A percentile compares a stretch with the other conserved stretches of the same genome.
Evolutionary conservation across 1,140 invertebrate species (phyloP).

Genomic region (Diabrotica undecimpunctata): DNA sequence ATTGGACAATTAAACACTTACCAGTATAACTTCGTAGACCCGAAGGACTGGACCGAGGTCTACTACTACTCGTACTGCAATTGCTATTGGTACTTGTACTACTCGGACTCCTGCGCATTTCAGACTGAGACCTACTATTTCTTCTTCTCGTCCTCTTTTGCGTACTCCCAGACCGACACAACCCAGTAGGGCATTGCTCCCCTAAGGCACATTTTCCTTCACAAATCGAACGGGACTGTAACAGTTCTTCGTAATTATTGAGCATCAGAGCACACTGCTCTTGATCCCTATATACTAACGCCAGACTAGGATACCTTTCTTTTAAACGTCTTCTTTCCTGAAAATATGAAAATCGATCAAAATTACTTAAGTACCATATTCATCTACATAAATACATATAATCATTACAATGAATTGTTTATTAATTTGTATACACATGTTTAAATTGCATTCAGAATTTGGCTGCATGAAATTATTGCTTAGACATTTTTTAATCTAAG

Average conservation of each 20-base stretch:
- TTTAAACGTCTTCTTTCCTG: conserved; percentile 79
- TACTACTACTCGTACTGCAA: conserved; percentile 55
- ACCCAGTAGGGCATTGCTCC: conserved; percentile 77
- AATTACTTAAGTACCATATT: background rate
- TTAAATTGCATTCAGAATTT: too few relatives aligned
- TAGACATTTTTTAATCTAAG: too few relatives aligned
- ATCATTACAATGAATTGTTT: too few relatives aligned
- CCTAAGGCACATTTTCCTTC: conserved; percentile 81
- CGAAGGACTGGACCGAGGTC: conserved; percentile 68
- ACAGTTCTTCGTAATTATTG: conserved; percentile 74
- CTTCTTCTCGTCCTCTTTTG: conserved; percentile 55
- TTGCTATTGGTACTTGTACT: conserved; percentile 56
- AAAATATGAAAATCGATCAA: conserved; percentile 24
- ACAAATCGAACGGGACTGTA: conserved; percentile 74
- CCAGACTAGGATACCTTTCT: conserved; percentile 76
- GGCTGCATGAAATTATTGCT: too few relatives aligned
- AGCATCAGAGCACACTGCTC: conserved; percentile 72
- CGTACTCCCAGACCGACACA: conserved; percentile 50
- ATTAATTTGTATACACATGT: too few relatives aligned
- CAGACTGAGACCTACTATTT: conserved; percentile 37
- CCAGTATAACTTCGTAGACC: conserved; percentile 72
- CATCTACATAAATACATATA: too few relatives aligned
- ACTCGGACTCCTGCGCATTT: conserved; percentile 45
- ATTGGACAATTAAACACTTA: conserved; percentile 31
- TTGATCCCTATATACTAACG: conserved; percentile 69